Evolutionary conservation across 1,140 invertebrate species (phyloP), one percentile per base, ranked within the genome.

Genomic region (Drosophila triauraria): DNA sequence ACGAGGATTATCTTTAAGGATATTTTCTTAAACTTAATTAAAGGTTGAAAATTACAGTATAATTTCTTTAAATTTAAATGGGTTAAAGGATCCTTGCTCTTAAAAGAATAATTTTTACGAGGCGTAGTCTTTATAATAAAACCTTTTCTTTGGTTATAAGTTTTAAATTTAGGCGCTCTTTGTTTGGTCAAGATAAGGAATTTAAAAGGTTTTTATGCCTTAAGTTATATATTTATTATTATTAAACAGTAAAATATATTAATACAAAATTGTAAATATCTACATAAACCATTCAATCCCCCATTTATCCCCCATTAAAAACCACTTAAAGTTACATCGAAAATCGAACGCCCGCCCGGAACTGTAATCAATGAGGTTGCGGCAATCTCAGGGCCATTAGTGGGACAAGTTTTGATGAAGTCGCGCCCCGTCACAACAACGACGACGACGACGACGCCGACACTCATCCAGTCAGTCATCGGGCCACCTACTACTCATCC

Each of bases 331-430:
- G 23, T 9, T 32, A 51, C 47, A 71, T 25, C 48, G 17, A 59
- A 71, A 75, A 71, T 65, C 72, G 47, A 53, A 70, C 23, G n/a
- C 27, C 32, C n/a, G n/a, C 32, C 12, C 30, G 23, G 38, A 61
- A 42, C 60, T 30, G 27, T 58, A 56, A 63, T 80, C 67, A 78
- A 62, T 82, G 72, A 47, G 17, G 60, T 50, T 64, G 32, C 20
- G 57, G n/a, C 38, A 20, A 56, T 68, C 30, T 58, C 46, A 57
- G 57, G 7, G 20, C 62, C 58, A 90, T 87, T 84, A 90, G 72
- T 59, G 47, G 63, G 13, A 67, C 50, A 59, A 64, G 50, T 77
- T 80, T 90, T 87, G 84, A 81, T 90, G 74, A 88, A 90, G 69
- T 78, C 70, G 72, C 69, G 65, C 67, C 71, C 70, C 71, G 76